Evolutionary conservation across 2,888 invertebrate genomes (phyloP), one percentile per base, ranked within the genome.

Genomic region (Cheilosia vernalis): DNA sequence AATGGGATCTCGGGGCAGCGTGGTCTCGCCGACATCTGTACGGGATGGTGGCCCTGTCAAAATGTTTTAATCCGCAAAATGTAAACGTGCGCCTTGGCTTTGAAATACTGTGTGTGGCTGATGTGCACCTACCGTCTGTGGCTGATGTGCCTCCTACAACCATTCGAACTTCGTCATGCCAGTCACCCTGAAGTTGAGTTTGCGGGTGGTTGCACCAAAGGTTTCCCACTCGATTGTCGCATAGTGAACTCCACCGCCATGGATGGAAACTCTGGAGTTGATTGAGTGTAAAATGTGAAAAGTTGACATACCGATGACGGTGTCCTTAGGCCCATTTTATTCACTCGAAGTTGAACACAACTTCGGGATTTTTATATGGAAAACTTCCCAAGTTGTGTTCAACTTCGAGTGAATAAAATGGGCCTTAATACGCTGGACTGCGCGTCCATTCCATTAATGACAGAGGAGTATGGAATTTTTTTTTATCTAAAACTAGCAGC

Each of bases 251-350:
- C 2, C 4, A 13, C 5, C 51, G 33, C 7, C 19, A 58, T 56
- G 53, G 60, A 63, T 30, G 30, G 49, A 67, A 51, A 53, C 51
- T 53, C 60, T 47, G 64, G 44, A 53, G 74, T 70, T 80, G 84
- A 84, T 84, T 80, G 84, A 80, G 74, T 80, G 80, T 84, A 80
- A 84, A 84, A 64, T 74, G 53, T 55, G 51, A 53, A 69, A 76
- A 76, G 69, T 69, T 64, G 84, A 74, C 84, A 80, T 76, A 64
- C 47, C 69, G 74, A 80, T 74, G 74, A 74, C 30, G 37, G 37
- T 13, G 74, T 80, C 33, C 44, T 47, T n/a, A n/a, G n/a, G n/a
- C n/a, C n/a, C n/a, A n/a, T n/a, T n/a, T n/a, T n/a, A n/a, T n/a
- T n/a, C n/a, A n/a, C n/a, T n/a, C n/a, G n/a, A n/a, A n/a, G n/a